Percentiles rank a stretch among this genome's conserved stretches.
Evolutionary conservation across 2,888 invertebrate genomes (phyloP).

Genomic region (Epistrophe grossulariae): DNA sequence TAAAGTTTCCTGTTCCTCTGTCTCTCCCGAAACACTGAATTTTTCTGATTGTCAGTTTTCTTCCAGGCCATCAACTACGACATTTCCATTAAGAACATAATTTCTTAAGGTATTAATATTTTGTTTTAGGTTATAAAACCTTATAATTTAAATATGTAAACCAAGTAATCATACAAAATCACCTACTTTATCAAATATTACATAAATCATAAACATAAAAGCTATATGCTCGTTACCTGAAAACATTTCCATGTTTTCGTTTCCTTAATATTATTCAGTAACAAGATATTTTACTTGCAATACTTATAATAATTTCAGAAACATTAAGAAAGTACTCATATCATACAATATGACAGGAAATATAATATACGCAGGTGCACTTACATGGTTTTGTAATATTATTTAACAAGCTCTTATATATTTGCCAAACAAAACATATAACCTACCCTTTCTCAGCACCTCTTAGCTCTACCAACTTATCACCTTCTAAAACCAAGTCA

Average conservation of each 20-base stretch:
- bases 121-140: neutral
- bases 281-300: slow-evolving; percentile 4
- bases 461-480: slow-evolving; percentile 82
- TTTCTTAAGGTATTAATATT: neutral
- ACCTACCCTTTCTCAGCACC: slow-evolving; percentile 80
- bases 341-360: neutral
- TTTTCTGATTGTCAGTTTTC: neutral
- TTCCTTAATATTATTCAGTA: neutral
- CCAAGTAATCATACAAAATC: neutral
- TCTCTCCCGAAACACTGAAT: no score
- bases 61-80: neutral
- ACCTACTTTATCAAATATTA: neutral
- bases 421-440: neutral
- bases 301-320: neutral
- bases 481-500: slow-evolving; percentile 82
- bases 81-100: neutral
- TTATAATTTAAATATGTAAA: neutral
- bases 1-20: no score
- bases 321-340: neutral
- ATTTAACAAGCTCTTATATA: neutral
- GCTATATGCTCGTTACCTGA: neutral
- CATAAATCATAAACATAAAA: neutral
- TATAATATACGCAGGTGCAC: neutral
- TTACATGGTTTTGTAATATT: neutral
- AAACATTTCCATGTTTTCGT: slow-evolving; percentile 3